These are phyloP conservation scores for Cheilosia urbana DNA, from an alignment of 2,888 invertebrate species.

Conservation along the genomic window DNA sequence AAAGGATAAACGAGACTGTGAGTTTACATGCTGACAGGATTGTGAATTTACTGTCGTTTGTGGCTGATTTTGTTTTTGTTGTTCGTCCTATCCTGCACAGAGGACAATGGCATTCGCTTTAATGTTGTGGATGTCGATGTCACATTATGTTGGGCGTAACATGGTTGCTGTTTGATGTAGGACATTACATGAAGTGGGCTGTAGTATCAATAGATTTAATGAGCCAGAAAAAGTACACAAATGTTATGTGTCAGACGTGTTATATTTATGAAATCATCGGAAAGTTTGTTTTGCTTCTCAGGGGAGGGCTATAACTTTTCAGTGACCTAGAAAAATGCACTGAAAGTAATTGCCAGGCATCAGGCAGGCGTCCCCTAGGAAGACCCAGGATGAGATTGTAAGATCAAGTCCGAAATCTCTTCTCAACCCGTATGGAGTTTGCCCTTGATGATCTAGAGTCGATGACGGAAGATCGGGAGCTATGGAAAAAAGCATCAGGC, in stretches of 20 bases:
- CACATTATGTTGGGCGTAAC: conserved; percentile 14
- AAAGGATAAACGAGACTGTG: conserved; percentile 35
- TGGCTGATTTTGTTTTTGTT: conserved; percentile 42
- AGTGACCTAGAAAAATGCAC: no score
- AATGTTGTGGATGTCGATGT: conserved; percentile 33
- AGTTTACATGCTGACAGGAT: conserved; percentile 46
- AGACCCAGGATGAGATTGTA: no score
- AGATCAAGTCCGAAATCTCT: no score
- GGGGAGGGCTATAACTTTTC: not conserved
- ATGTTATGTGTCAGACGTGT: not conserved
- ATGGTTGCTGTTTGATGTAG: conserved; percentile 1
- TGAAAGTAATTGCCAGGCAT: no score
- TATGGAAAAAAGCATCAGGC: no score
- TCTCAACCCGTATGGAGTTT: no score
- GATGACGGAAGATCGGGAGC: no score
- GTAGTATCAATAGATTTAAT: not conserved
- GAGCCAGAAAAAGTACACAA: not conserved
- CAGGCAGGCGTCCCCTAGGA: no score
- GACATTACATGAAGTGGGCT: not conserved
- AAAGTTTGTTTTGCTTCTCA: not conserved
- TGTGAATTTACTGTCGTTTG: conserved; percentile 53
- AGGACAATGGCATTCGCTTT: conserved; percentile 51
- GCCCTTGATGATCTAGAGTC: no score
- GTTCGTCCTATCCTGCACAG: conserved; percentile 10
- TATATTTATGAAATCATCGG: not conserved